A percentile compares a stretch with the other conserved stretches of the same genome.
Conservation (phyloP, 2,797 vertebrate genomes). For the Acanthiza pusilla region DNA sequence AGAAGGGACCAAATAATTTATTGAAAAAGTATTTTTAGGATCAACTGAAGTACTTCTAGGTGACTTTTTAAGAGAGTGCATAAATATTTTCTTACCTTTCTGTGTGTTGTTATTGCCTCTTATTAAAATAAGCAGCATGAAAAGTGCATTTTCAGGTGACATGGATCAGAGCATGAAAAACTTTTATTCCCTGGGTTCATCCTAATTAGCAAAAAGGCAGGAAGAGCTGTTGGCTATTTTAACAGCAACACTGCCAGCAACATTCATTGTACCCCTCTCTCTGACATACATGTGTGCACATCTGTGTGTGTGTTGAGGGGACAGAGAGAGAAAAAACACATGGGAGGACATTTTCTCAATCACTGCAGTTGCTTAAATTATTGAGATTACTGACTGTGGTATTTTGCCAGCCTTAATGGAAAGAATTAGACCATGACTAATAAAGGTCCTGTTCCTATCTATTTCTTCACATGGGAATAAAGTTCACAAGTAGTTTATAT, state of each 20-base stretch:
- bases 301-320: fast-evolving
- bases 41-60: not conserved
- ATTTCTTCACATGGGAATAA: not conserved
- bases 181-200: not conserved
- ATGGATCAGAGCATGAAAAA: not conserved
- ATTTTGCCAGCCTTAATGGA: not conserved
- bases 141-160: not conserved
- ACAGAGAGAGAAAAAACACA: not conserved
- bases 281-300: fast-evolving
- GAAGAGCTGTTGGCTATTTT: not conserved
- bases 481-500: not conserved
- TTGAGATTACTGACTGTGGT: not conserved
- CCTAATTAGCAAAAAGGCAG: not conserved
- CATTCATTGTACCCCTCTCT: not conserved
- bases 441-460: too few species aligned
- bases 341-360: not conserved
- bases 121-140: not conserved
- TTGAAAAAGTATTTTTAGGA: not conserved
- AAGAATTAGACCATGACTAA: not conserved
- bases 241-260: not conserved
- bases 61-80: not conserved
- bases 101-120: not conserved
- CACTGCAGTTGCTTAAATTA: not conserved
- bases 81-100: not conserved
- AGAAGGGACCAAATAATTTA: not conserved